phyloP scores from a whole-genome alignment of 2,888 invertebrate species.

The Tillus elongatus region DNA sequence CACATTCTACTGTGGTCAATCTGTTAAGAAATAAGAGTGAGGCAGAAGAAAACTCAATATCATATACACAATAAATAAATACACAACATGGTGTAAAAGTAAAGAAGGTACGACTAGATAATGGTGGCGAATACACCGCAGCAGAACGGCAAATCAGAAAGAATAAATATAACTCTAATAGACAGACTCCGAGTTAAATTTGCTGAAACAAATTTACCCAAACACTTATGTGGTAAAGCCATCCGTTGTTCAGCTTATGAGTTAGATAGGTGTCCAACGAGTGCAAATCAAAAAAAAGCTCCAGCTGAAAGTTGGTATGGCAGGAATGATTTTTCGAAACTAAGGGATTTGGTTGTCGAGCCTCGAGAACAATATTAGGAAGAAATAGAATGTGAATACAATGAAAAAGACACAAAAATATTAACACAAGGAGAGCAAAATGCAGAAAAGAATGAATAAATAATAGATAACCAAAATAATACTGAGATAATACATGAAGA shows the following conservation, averaged over 20 bases:
- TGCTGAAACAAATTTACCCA: too few species aligned
- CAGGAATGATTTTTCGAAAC: slow-evolving; percentile 18
- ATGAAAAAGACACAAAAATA: slow-evolving; percentile 10
- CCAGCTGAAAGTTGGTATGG: slow-evolving; percentile 20
- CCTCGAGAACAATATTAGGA: too few species aligned
- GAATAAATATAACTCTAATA: slow-evolving; percentile 23
- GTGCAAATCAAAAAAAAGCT: slow-evolving; percentile 14
- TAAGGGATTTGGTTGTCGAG: slow-evolving; percentile 21
- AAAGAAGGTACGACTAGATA: slow-evolving; percentile 16
- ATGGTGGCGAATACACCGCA: slow-evolving; percentile 22
- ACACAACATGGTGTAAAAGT: slow-evolving; percentile 10
- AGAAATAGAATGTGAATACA: slow-evolving; percentile 11
- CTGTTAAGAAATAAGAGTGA: slow-evolving; percentile 14
- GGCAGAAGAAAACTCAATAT: slow-evolving; percentile 12
- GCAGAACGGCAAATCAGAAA: slow-evolving; percentile 21
- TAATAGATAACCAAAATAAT: too few species aligned
- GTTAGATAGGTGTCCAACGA: too few species aligned
- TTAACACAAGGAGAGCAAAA: too few species aligned
- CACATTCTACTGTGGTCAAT: too few species aligned
- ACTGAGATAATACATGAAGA: too few species aligned
- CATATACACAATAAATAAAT: slow-evolving; percentile 12
- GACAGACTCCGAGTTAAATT: slow-evolving; percentile 21
- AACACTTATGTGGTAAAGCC: slow-evolving; percentile 24
- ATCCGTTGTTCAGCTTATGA: slow-evolving; percentile 23
- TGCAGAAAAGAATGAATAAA: slow-evolving; percentile 9